phyloP scores from a whole-genome alignment of 2,888 invertebrate genomes.

The Nomada lathburiana region DNA sequence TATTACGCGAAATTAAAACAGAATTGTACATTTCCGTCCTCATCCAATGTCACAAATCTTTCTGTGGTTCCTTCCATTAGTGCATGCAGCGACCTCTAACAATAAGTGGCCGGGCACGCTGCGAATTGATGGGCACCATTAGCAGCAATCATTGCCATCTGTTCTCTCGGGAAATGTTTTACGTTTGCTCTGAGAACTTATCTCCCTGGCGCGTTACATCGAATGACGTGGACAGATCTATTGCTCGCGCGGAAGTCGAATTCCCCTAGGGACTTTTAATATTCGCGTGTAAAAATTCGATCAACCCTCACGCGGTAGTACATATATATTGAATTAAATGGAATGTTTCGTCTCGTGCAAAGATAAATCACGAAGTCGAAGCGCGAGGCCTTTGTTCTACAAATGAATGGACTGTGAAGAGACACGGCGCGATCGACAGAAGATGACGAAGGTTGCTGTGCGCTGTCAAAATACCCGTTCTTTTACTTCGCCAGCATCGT shows the following conservation, averaged over 20 bases:
- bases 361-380: slow-evolving; percentile 49
- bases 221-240: slow-evolving; percentile 55
- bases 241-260: slow-evolving; percentile 32
- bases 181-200: slow-evolving; percentile 50
- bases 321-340: slow-evolving; percentile 3
- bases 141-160: slow-evolving; percentile 73
- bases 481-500: slow-evolving; percentile 71
- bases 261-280: slow-evolving; percentile 26
- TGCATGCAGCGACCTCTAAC: slow-evolving; percentile 32
- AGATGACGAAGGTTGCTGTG: slow-evolving; percentile 77
- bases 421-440: slow-evolving; percentile 63
- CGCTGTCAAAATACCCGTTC: slow-evolving; percentile 79
- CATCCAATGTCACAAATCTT: slow-evolving; percentile 29
- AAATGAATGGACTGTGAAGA: slow-evolving; percentile 44
- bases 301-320: slow-evolving; percentile 14
- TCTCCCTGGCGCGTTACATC: slow-evolving; percentile 46
- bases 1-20: background rate
- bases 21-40: slow-evolving; percentile 24
- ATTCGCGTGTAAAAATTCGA: slow-evolving; percentile 25
- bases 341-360: slow-evolving; percentile 10
- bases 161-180: slow-evolving; percentile 60
- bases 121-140: slow-evolving; percentile 72
- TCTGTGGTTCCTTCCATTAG: slow-evolving; percentile 36
- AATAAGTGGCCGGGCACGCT: slow-evolving; percentile 45
- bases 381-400: slow-evolving; percentile 58